These are phyloP conservation scores for Aphyosemion australe DNA, from an alignment of 2,113 vertebrate genomes.

Conservation along the genomic window DNA sequence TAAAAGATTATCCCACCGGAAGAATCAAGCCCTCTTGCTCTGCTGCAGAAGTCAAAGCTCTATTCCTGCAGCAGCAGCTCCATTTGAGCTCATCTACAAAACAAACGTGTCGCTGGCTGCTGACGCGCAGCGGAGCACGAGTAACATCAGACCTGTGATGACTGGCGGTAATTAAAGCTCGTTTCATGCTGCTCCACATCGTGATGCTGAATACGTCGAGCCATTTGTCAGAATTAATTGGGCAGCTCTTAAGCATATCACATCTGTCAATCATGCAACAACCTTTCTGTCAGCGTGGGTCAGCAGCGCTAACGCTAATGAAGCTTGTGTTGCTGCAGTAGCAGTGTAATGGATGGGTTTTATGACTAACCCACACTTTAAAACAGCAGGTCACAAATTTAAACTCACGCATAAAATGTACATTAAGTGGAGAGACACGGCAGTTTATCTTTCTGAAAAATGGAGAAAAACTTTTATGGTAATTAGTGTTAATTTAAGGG, in stretches of 20 bases:
- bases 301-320: conserved; percentile 3
- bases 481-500: too few species aligned
- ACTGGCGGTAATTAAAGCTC: conserved; percentile 50
- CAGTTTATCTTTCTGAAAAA: neutral
- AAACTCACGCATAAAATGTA: neutral
- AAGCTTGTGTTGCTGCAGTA: conserved; percentile 3
- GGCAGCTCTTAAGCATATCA: conserved; percentile 26
- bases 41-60: neutral
- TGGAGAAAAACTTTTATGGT: too few species aligned
- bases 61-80: neutral
- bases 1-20: too few species aligned
- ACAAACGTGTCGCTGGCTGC: conserved; percentile 7
- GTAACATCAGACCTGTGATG: conserved; percentile 25
- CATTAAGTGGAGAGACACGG: neutral
- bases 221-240: conserved; percentile 53
- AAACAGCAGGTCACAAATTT: neutral
- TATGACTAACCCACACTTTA: neutral
- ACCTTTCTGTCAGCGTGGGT: conserved; percentile 2
- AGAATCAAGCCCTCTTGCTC: too few species aligned
- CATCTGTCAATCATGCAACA: conserved; percentile 40
- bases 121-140: conserved; percentile 21
- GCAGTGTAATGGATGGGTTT: neutral
- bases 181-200: conserved; percentile 43
- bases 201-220: conserved; percentile 14
- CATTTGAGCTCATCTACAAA: conserved; percentile 26